Conservation (phyloP, 2,797 vertebrate species). For the Syndactyla subalaris region DNA sequence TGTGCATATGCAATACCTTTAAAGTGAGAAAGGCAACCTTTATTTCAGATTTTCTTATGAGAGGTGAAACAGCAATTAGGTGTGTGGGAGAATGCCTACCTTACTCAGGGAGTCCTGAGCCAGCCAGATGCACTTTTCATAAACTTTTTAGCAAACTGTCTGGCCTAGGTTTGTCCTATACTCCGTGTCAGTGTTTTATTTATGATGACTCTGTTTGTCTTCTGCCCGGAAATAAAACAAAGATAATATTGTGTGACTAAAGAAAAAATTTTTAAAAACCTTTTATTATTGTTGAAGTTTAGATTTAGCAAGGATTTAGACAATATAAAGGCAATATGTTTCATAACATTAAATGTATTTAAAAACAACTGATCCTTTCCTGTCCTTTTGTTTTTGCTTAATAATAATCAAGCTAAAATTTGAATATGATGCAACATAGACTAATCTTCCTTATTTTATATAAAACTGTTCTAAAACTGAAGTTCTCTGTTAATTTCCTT, state of each 20-base stretch:
- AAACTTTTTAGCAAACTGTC: conserved; percentile 17
- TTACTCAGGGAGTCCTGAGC: conserved; percentile 67
- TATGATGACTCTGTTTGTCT: conserved; percentile 48
- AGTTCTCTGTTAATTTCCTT: not conserved
- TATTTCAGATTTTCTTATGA: conserved; percentile 21
- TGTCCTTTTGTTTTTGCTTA: not conserved
- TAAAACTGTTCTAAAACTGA: not conserved
- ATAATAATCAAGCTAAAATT: not conserved
- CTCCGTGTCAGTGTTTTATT: conserved; percentile 62
- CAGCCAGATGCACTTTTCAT: conserved; percentile 59
- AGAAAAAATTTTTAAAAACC: not conserved
- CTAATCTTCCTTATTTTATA: not conserved
- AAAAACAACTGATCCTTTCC: not conserved
- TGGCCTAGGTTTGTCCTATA: conserved; percentile 56
- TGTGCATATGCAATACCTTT: not conserved
- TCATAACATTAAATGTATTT: conserved; percentile 63
- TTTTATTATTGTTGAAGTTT: conserved; percentile 22
- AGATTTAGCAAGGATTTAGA: conserved; percentile 21
- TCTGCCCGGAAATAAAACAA: conserved; percentile 17
- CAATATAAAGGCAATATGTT: not conserved
- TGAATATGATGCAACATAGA: not conserved
- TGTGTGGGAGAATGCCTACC: conserved; percentile 18
- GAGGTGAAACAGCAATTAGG: conserved; percentile 5
- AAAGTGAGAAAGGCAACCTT: conserved; percentile 31
- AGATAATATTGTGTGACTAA: not conserved